phyloP scores from a whole-genome alignment of 2,113 vertebrate genomes.

The Campylomormyrus numenius region DNA sequence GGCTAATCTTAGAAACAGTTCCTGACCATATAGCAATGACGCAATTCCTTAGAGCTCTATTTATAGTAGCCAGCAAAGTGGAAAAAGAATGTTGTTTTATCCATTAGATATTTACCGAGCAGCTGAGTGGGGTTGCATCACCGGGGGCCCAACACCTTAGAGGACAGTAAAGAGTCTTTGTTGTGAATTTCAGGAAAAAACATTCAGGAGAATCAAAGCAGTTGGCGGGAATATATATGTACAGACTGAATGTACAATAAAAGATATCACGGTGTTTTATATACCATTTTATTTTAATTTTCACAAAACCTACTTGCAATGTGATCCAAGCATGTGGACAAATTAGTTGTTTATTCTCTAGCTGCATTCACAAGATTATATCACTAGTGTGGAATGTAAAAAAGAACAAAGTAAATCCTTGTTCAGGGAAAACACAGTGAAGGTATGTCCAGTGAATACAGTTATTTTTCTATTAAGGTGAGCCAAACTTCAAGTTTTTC shows the following conservation, averaged over 20 bases:
- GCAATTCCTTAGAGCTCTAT: constrained; percentile 31
- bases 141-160: not conserved
- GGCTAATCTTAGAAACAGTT: constrained; percentile 34
- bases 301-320: constrained; percentile 23
- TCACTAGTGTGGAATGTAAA: not conserved
- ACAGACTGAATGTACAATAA: not conserved
- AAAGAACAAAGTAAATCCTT: not conserved
- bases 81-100: not conserved
- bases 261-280: constrained; percentile 10
- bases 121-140: not conserved
- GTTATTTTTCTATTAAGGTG: not conserved
- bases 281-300: constrained; percentile 46
- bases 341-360: not conserved
- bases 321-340: constrained; percentile 4
- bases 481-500: not conserved
- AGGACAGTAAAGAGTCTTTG: not conserved
- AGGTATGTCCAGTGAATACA: not conserved
- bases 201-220: not conserved
- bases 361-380: not conserved
- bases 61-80: constrained; percentile 1
- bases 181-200: not conserved
- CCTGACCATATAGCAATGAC: constrained; percentile 25
- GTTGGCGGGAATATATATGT: not conserved
- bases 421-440: not conserved
- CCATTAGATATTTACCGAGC: not conserved